A percentile compares a stretch with the other conserved stretches of the same genome.
Evolutionary conservation across 2,888 invertebrate species (phyloP).

Genomic region (Drosophila percnosoma): DNA sequence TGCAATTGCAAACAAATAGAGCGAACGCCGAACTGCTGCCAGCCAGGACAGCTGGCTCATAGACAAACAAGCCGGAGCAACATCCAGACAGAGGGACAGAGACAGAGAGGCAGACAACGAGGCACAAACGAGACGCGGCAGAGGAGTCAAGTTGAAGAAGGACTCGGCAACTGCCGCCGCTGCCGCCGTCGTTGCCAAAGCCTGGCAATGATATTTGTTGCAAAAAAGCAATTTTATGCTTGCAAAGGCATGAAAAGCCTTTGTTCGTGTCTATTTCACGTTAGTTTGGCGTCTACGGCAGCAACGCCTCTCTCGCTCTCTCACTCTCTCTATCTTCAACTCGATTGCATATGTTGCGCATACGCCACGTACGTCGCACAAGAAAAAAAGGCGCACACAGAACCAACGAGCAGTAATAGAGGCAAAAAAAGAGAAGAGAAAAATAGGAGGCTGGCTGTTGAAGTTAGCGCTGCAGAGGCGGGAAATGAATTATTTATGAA

Average conservation of each 20-base stretch:
- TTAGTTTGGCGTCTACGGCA: slow-evolving; percentile 78
- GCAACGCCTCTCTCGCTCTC: slow-evolving; percentile 41
- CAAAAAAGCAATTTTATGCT: slow-evolving; percentile 82
- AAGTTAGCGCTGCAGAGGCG: slow-evolving; percentile 74
- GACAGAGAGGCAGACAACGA: slow-evolving; percentile 10
- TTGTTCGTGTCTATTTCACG: slow-evolving; percentile 82
- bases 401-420: slow-evolving; percentile 11
- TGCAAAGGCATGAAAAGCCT: slow-evolving; percentile 82
- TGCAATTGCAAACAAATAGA: slow-evolving; percentile 78
- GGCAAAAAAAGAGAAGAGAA: slow-evolving; percentile 9
- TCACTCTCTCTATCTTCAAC: background rate
- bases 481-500: slow-evolving; percentile 85
- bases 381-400: slow-evolving; percentile 18
- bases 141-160: slow-evolving; percentile 19
- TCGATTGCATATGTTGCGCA: slow-evolving; percentile 76
- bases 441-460: slow-evolving; percentile 52
- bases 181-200: slow-evolving; percentile 11
- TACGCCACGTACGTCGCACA: slow-evolving; percentile 66
- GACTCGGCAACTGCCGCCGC: slow-evolving; percentile 29
- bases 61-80: slow-evolving; percentile 52
- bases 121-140: background rate
- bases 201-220: slow-evolving; percentile 74
- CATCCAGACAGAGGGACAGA: slow-evolving; percentile 25
- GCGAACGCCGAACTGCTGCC: slow-evolving; percentile 35
- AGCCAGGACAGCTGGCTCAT: slow-evolving; percentile 34